These are phyloP conservation scores for Lagopus muta DNA, from an alignment of 2,113 vertebrate species.

Conservation along the genomic window DNA sequence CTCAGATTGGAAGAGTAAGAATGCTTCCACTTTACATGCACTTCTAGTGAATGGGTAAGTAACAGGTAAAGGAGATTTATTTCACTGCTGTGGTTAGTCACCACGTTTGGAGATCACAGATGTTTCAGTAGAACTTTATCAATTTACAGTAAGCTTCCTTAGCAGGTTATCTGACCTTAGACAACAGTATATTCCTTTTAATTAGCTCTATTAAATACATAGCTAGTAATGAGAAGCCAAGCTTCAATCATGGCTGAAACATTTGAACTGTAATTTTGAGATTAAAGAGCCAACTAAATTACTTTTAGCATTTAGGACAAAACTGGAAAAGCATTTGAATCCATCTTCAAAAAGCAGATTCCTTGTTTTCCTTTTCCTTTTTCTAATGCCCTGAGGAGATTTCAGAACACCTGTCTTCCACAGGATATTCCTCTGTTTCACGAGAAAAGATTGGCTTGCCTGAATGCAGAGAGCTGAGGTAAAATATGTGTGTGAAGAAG, in stretches of 20 bases:
- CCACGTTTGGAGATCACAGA: not conserved
- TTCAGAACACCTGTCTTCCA: not conserved
- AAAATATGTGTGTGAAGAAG: not conserved
- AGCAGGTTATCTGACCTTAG: not conserved
- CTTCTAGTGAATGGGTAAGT: slow-evolving; percentile 88
- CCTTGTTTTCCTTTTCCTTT: not conserved
- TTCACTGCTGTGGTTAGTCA: not conserved
- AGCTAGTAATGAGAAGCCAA: not conserved
- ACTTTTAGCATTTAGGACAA: not conserved
- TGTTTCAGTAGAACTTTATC: not conserved
- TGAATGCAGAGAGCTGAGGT: not conserved
- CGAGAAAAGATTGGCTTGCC: not conserved
- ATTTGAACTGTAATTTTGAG: not conserved
- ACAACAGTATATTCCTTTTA: not conserved
- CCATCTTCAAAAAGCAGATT: not conserved
- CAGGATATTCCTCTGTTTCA: not conserved
- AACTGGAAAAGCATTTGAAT: not conserved
- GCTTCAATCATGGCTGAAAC: not conserved
- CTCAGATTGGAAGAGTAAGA: slow-evolving; percentile 81
- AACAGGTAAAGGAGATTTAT: not conserved
- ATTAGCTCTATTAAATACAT: not conserved
- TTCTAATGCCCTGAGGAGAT: not conserved
- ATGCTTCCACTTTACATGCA: slow-evolving; percentile 83
- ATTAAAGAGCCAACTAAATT: not conserved
- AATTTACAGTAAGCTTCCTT: not conserved